Evolutionary conservation across 2,113 vertebrate species (phyloP).

Genomic region (Solea senegalensis): DNA sequence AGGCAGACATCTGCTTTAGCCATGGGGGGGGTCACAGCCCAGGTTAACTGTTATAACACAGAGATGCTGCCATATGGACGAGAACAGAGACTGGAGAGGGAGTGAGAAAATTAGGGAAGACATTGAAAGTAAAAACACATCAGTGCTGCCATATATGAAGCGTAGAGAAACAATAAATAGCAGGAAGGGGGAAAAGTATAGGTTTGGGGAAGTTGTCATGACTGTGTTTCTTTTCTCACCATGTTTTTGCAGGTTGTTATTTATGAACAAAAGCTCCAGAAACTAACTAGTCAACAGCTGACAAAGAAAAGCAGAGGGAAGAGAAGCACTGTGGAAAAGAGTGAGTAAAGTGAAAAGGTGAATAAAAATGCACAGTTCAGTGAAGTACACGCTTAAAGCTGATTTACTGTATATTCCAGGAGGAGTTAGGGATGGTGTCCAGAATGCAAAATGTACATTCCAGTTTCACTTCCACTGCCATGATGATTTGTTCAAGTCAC

Average conservation of each 20-base stretch:
- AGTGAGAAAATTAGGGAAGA: conserved; percentile 19
- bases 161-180: neutral
- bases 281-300: too few species aligned
- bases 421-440: neutral
- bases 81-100: neutral
- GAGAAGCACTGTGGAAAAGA: too few species aligned
- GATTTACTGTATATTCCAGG: conserved; percentile 9
- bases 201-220: neutral
- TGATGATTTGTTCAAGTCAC: too few species aligned
- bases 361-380: neutral
- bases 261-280: too few species aligned
- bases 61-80: conserved; percentile 19
- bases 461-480: conserved; percentile 1
- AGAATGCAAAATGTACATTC: neutral
- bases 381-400: neutral
- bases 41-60: conserved; percentile 41
- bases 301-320: too few species aligned
- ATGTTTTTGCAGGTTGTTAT: too few species aligned
- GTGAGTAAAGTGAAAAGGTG: neutral
- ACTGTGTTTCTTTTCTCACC: too few species aligned
- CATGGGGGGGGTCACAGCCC: conserved; percentile 13
- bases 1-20: conserved; percentile 50
- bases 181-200: neutral
- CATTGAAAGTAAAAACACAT: conserved; percentile 18
- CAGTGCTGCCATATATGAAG: conserved; percentile 12